Evolutionary conservation across 1,140 invertebrate genomes (phyloP).

Genomic region (Heliconius congener): DNA sequence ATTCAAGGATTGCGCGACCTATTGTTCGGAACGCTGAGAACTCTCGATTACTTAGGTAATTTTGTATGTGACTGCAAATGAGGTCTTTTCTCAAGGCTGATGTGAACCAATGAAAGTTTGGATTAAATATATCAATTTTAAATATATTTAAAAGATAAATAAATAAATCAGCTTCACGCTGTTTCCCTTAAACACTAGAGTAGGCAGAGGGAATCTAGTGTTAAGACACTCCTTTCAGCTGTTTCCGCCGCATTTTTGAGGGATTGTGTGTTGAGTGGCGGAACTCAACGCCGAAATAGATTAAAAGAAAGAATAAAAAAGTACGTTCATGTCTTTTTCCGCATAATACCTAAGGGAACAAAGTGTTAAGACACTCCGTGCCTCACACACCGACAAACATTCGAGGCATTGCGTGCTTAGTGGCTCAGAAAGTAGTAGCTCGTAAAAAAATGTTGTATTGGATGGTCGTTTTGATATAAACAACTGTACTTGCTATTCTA

Average conservation of each 20-base stretch:
- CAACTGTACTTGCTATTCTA: no score
- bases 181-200: no score
- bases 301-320: neutral
- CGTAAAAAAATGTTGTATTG: no score
- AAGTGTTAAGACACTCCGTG: neutral
- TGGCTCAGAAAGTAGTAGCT: no score
- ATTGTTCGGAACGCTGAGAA: neutral
- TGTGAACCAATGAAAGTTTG: neutral
- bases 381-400: neutral
- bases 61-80: constrained; percentile 2
- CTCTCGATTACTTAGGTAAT: constrained; percentile 5
- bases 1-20: constrained; percentile 9
- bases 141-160: neutral
- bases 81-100: constrained; percentile 1
- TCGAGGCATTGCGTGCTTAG: no score
- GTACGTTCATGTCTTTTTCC: no score
- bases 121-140: neutral
- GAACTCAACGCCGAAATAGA: neutral
- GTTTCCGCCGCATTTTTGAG: no score
- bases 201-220: no score
- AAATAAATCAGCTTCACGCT: no score
- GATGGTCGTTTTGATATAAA: no score
- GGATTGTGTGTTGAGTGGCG: no score
- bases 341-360: neutral
- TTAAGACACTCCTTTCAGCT: no score